Percentiles rank a stretch among this genome's conserved stretches.
phyloP scores from a whole-genome alignment of 2,797 vertebrate species.

The Sebastes cheni region DNA sequence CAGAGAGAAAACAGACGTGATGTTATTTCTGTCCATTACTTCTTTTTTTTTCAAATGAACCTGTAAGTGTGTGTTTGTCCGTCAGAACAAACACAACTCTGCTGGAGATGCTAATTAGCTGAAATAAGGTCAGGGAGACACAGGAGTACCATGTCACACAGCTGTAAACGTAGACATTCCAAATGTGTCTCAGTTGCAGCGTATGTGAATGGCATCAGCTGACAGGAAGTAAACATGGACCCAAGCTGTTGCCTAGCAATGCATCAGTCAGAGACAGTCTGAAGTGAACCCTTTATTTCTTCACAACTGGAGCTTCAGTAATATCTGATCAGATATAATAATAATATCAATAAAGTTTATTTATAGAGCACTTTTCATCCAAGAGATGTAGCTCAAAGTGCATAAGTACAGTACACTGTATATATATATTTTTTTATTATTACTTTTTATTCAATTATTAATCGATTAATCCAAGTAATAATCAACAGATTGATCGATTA shows the following conservation, averaged over 20 bases:
- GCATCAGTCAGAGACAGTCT: background rate
- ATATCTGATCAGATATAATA: background rate
- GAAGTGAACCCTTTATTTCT: background rate
- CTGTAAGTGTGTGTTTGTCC: too few species aligned
- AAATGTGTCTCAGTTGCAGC: background rate
- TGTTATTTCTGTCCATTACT: background rate
- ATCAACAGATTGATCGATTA: too few species aligned
- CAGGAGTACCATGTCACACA: background rate
- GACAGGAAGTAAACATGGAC: background rate
- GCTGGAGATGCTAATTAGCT: background rate
- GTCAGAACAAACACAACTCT: background rate
- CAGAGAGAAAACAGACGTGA: background rate
- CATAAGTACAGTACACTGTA: too few species aligned
- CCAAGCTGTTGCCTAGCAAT: too few species aligned
- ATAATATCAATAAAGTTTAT: background rate
- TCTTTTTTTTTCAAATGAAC: background rate
- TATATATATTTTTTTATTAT: too few species aligned
- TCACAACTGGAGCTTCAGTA: background rate
- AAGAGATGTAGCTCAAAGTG: background rate
- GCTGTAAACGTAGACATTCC: background rate
- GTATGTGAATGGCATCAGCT: background rate
- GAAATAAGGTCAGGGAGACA: background rate
- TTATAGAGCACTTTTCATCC: background rate
- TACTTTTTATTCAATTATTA: too few species aligned
- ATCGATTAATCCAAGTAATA: too few species aligned